phyloP scores from a whole-genome alignment of 2,797 vertebrate genomes.

The Parambassis ranga region DNA sequence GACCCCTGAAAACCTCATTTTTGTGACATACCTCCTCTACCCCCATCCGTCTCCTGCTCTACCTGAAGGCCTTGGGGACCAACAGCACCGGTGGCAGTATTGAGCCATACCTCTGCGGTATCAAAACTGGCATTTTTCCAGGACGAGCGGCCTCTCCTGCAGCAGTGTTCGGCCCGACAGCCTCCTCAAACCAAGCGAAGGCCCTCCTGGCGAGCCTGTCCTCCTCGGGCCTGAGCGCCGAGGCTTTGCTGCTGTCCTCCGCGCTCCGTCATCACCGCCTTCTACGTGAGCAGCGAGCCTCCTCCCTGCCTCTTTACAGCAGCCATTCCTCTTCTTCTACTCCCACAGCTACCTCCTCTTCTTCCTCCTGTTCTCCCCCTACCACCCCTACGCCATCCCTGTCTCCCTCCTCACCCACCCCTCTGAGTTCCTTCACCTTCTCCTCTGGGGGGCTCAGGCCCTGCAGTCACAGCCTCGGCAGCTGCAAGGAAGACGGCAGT shows the following conservation, averaged over 20 bases:
- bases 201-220: slow-evolving; percentile 78
- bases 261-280: slow-evolving; percentile 75
- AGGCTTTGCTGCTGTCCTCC: slow-evolving; percentile 81
- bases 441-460: slow-evolving; percentile 52
- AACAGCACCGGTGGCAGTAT: slow-evolving; percentile 49
- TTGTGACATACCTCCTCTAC: slow-evolving; percentile 26
- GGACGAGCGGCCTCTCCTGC: slow-evolving; percentile 58
- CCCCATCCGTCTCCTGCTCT: slow-evolving; percentile 50
- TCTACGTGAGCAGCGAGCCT: slow-evolving; percentile 72
- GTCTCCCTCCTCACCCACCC: slow-evolving; percentile 63
- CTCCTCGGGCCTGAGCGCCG: slow-evolving; percentile 72
- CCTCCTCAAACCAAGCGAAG: slow-evolving; percentile 76
- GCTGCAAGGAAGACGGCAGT: slow-evolving; percentile 45
- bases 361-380: slow-evolving; percentile 60
- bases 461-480: slow-evolving; percentile 26
- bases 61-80: slow-evolving; percentile 67
- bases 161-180: slow-evolving; percentile 52
- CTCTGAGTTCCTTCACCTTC: slow-evolving; percentile 48
- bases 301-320: slow-evolving; percentile 64
- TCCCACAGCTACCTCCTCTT: slow-evolving; percentile 47
- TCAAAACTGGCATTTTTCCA: slow-evolving; percentile 73
- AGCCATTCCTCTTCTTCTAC: slow-evolving; percentile 56
- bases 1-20: slow-evolving; percentile 52
- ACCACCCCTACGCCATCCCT: slow-evolving; percentile 62
- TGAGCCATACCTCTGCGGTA: slow-evolving; percentile 67